A percentile compares a stretch with the other conserved stretches of the same genome.
Conservation (phyloP, 2,888 invertebrate genomes). For the Acholoe squamosa region DNA sequence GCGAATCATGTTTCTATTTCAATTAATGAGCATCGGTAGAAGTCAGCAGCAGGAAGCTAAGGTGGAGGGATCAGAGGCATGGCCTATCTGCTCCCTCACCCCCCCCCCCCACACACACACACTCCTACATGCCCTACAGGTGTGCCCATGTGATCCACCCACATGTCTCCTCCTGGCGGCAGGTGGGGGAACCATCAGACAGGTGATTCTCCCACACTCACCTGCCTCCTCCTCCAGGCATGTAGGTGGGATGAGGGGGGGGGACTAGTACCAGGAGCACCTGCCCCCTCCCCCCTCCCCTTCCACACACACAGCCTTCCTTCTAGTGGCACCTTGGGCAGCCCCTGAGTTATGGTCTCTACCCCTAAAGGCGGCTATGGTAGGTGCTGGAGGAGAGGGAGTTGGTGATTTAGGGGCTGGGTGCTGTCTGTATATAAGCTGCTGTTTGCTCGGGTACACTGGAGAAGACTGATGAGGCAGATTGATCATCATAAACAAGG, state of each 20-base stretch:
- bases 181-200: neutral
- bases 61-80: no score
- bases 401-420: neutral
- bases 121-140: neutral
- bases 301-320: neutral
- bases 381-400: neutral
- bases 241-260: neutral
- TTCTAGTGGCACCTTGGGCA: neutral
- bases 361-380: neutral
- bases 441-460: neutral
- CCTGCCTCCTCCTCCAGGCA: neutral
- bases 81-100: no score
- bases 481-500: slow-evolving; percentile 19
- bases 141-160: neutral
- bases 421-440: neutral
- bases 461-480: neutral
- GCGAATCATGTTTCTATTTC: no score
- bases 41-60: no score
- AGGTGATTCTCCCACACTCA: neutral
- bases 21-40: no score
- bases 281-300: slow-evolving; percentile 16
- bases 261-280: neutral
- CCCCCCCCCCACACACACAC: no score
- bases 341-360: neutral
- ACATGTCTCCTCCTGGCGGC: neutral